Evolutionary conservation across 2,888 invertebrate genomes (phyloP).

Genomic region (Microdon myrmicae): DNA sequence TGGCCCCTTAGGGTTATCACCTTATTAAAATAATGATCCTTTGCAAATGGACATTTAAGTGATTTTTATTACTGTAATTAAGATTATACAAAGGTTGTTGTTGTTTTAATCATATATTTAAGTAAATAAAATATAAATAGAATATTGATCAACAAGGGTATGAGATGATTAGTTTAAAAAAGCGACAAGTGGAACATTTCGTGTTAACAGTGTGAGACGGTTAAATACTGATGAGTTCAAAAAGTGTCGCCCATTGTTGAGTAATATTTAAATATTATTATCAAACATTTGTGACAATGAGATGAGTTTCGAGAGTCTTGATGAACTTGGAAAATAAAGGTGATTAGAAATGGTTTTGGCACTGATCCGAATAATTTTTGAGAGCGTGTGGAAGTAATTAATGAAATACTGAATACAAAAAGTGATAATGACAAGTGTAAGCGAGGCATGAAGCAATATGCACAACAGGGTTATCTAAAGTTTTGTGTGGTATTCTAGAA

Average conservation of each 20-base stretch:
- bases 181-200: background rate
- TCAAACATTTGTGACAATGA: slow-evolving; percentile 2
- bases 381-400: too few species aligned
- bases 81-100: slow-evolving; percentile 31
- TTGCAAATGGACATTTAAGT: slow-evolving; percentile 47
- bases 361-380: too few species aligned
- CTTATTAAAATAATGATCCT: slow-evolving; percentile 44
- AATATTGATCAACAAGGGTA: too few species aligned
- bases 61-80: slow-evolving; percentile 45
- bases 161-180: too few species aligned
- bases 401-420: too few species aligned
- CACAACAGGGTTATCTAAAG: too few species aligned
- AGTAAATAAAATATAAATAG: background rate
- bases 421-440: too few species aligned
- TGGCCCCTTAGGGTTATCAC: slow-evolving; percentile 23
- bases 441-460: too few species aligned
- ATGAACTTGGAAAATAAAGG: slow-evolving; percentile 12
- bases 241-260: slow-evolving; percentile 24
- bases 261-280: slow-evolving; percentile 2
- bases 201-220: too few species aligned
- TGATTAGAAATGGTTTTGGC: too few species aligned
- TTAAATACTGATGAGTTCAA: slow-evolving; percentile 15
- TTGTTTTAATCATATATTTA: slow-evolving; percentile 17
- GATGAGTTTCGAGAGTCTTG: background rate
- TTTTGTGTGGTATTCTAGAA: too few species aligned